Conservation (phyloP, 1,140 invertebrate species). For the Babylonia areolata region DNA sequence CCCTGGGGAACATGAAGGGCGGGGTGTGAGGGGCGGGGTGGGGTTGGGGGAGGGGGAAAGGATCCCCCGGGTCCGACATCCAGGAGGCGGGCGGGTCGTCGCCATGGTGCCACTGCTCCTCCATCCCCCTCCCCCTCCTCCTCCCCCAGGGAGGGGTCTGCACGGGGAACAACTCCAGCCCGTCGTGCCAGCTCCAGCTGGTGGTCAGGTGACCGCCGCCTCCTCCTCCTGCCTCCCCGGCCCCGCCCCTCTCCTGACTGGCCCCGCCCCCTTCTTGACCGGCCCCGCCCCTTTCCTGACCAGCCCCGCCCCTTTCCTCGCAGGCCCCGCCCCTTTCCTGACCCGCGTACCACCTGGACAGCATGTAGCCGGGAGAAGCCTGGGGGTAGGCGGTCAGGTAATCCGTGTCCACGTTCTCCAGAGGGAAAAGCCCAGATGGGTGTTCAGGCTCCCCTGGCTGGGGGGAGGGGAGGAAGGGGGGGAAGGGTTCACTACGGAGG, state of each 20-base stretch:
- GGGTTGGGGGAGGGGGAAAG: not conserved
- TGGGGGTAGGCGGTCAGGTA: not conserved
- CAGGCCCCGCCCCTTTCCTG: too few relatives aligned
- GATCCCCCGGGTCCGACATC: not conserved
- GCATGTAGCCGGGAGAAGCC: not conserved
- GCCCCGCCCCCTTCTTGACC: too few relatives aligned
- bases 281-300: too few relatives aligned
- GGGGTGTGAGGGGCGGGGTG: not conserved
- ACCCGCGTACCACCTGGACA: not conserved
- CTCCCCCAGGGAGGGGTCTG: not conserved
- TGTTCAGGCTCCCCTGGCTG: not conserved
- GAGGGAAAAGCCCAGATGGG: not conserved
- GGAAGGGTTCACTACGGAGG: not conserved
- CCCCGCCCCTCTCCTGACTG: too few relatives aligned
- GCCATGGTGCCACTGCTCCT: not conserved
- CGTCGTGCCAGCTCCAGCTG: not conserved
- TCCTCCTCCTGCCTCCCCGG: too few relatives aligned
- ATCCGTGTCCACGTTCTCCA: not conserved
- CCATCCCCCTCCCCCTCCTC: not conserved
- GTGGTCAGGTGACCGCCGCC: too few relatives aligned
- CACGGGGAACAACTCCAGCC: not conserved
- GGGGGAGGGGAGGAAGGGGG: not conserved
- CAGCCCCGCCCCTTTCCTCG: too few relatives aligned
- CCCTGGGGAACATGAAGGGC: not conserved
- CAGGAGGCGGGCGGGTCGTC: not conserved